A percentile compares a stretch with the other conserved stretches of the same genome.
These are phyloP conservation scores for Himalopsyche japonica DNA, from an alignment of 2,888 invertebrate species.

Conservation along the genomic window DNA sequence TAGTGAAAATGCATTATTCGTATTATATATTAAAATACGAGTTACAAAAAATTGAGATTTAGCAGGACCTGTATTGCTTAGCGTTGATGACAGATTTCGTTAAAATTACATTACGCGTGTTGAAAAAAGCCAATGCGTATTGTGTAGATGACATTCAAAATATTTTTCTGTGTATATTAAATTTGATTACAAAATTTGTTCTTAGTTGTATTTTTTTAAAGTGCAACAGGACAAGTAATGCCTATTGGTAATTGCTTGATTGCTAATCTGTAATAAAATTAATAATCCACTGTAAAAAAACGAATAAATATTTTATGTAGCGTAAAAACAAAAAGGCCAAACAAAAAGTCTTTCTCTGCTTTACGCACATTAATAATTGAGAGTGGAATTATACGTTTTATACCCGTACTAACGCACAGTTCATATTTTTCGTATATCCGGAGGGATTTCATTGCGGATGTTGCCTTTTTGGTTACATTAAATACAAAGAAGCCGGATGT, in stretches of 20 bases:
- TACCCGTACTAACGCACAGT: not conserved
- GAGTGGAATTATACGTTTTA: slow-evolving; percentile 1
- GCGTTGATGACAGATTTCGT: too few species aligned
- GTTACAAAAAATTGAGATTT: too few species aligned
- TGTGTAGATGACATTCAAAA: too few species aligned
- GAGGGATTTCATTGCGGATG: slow-evolving; percentile 1
- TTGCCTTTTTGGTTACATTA: not conserved
- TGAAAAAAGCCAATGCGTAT: too few species aligned
- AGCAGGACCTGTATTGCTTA: too few species aligned
- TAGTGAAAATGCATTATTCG: too few species aligned
- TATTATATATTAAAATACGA: too few species aligned
- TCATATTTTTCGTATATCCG: slow-evolving; percentile 1
- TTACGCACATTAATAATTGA: slow-evolving; percentile 1
- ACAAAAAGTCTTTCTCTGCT: not conserved
- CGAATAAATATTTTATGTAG: not conserved
- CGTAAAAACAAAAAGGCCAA: not conserved
- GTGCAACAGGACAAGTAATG: not conserved
- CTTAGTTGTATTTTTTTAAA: not conserved
- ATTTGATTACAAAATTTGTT: too few species aligned
- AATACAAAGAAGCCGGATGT: not conserved
- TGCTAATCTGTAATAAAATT: not conserved
- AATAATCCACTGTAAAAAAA: not conserved
- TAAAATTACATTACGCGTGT: too few species aligned
- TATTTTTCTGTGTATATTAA: too few species aligned
- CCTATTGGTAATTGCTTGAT: not conserved